Evolutionary conservation across 1,140 invertebrate species (phyloP).

Genomic region (Cotesia glomerata): DNA sequence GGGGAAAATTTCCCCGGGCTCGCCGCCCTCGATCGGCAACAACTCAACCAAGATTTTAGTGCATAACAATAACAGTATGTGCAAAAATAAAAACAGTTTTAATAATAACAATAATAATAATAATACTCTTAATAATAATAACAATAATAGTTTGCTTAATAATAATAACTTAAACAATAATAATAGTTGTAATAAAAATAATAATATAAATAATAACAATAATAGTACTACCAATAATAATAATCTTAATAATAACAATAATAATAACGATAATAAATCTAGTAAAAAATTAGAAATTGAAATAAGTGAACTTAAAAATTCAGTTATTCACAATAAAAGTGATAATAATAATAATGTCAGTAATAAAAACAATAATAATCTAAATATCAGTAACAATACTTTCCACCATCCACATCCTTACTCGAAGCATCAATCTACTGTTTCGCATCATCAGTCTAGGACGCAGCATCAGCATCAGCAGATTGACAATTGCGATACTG

Average conservation of each 20-base stretch:
- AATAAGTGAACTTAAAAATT: background rate
- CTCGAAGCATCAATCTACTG: constrained; percentile 48
- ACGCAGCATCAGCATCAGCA: constrained; percentile 43
- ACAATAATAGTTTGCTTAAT: constrained; percentile 56
- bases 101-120: constrained; percentile 1
- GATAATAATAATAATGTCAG: constrained; percentile 28
- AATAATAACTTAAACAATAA: constrained; percentile 32
- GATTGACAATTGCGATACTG: constrained; percentile 51
- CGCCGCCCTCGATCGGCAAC: constrained; percentile 58
- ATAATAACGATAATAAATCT: too few species aligned
- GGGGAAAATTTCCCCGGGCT: constrained; percentile 79
- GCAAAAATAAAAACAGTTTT: constrained; percentile 42
- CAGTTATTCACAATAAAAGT: background rate
- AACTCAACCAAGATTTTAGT: constrained; percentile 61
- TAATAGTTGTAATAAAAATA: constrained; percentile 55
- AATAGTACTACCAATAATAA: background rate
- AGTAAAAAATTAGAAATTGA: too few species aligned
- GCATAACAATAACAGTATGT: constrained; percentile 64
- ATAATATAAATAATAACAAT: background rate
- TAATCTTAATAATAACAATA: background rate
- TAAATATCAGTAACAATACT: constrained; percentile 58
- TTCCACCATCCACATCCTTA: constrained; percentile 57
- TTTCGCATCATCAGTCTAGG: constrained; percentile 39
- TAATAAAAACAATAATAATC: constrained; percentile 9
- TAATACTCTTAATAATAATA: constrained; percentile 59